Base-by-base conservation (phyloP, 2,888 invertebrate genomes). In the Oasisia sp. region DNA sequence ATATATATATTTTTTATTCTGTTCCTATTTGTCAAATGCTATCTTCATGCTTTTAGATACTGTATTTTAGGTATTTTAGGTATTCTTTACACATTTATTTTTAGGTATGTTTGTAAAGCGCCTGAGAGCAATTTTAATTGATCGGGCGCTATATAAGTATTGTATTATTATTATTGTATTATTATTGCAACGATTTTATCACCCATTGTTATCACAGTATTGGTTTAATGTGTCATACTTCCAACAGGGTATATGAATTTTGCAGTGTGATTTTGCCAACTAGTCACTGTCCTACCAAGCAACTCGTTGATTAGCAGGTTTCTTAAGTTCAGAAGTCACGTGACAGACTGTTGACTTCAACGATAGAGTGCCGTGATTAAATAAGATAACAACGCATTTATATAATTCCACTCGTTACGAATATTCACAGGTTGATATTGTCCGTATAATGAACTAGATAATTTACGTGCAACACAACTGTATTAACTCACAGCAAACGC, bases 401-500 rank as follows among this genome's bases (percentile, higher is more conserved):
- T 50, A 50, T 9, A 1, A 50, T 50, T 50, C 50, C 14, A 50
- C 50, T 50, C 9, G 9, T 50, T 7, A 50, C 50, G 12, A 50
- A 12, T 12, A 50, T 74, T n/a, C 74, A 19, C 7, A 8, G 4
- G 7, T 74, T 74, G 74, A 74, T 9, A 14, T 50, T 50, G 5
- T 50, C 50, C 74, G 27, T 27, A 1, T 27, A 27, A 74, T 74
- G 2, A n/a, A 19, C 27, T 74, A 27, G 74, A n/a, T n/a, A 7
- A 74, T 74, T 3, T 74, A 19, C 8, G 27, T 27, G 7, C 2
- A n/a, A n/a, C 38, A n/a, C n/a, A 74, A 19, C 74, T 56, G 11
- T 56, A 19, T 56, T 5, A 89, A 91, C 93, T 92, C 44, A 93
- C 93, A 90, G 56, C 93, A 93, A 32, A 92, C 91, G 9, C 92